Percentiles rank a stretch among this genome's conserved stretches.
Evolutionary conservation across 2,888 invertebrate species (phyloP).

Genomic region (Saturnia pavonia): DNA sequence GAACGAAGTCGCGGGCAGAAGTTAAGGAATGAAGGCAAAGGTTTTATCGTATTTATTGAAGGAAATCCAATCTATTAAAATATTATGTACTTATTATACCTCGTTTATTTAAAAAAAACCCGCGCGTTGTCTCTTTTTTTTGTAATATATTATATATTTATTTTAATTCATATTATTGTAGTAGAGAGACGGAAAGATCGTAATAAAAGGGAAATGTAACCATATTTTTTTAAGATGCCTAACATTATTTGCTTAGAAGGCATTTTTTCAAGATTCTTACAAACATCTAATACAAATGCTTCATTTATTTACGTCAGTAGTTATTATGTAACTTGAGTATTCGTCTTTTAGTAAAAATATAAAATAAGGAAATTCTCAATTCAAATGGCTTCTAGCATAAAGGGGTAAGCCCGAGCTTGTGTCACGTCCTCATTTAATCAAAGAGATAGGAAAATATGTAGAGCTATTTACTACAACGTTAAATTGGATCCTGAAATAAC

Average conservation of each 20-base stretch:
- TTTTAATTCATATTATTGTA: too few species aligned
- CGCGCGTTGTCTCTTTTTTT: too few species aligned
- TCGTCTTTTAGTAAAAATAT: not conserved
- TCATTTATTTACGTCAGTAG: not conserved
- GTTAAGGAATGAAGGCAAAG: not conserved
- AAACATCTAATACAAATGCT: not conserved
- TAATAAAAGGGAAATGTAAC: too few species aligned
- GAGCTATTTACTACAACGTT: slow-evolving; percentile 22
- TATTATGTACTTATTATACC: not conserved
- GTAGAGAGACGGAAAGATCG: too few species aligned
- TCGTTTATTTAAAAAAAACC: too few species aligned
- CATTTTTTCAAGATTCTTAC: not conserved
- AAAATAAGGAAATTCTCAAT: not conserved
- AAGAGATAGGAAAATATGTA: slow-evolving; percentile 38
- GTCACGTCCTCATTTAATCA: slow-evolving; percentile 39
- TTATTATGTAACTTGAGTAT: not conserved
- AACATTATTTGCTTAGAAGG: too few species aligned
- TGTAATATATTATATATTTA: too few species aligned
- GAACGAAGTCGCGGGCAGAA: too few species aligned
- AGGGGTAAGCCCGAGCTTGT: slow-evolving; percentile 19
- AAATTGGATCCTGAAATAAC: slow-evolving; percentile 18
- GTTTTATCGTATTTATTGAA: not conserved
- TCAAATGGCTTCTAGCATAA: slow-evolving; percentile 4
- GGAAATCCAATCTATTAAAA: not conserved
- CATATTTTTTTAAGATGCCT: too few species aligned